Evolutionary conservation across 2,888 invertebrate species (phyloP), one percentile per base, ranked within the genome.

Genomic region (Drepana falcataria): DNA sequence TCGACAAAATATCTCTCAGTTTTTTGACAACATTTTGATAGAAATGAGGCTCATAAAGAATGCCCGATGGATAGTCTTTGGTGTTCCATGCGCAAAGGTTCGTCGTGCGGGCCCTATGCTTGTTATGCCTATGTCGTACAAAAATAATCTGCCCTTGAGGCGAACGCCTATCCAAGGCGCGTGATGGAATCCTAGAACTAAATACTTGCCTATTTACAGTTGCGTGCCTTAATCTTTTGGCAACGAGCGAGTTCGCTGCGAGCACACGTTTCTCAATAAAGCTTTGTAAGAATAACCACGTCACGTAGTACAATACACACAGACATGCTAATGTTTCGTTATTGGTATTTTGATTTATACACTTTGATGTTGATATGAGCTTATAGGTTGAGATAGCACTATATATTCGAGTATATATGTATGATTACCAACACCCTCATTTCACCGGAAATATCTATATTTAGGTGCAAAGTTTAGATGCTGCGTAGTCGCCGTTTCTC

Each of bases 301-400:
- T 83, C 85, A 85, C 86, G 84, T 86, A 73, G 71, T 75, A 77
- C 81, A 84, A 84, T 83, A 85, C 75, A 74, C 65, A 67, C 68
- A 69, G 68, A 71, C 64, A 65, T 63, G 63, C 64, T 71, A 59
- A 61, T 59, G 58, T 62, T 61, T 55, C 64, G 66, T 69, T 77
- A 82, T 78, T 71, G 73, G 68, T 63, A 66, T 56, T 72, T 69
- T 85, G 85, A 85, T 86, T 83, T 85, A 85, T 85, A 69, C 69
- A 64, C 65, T 61, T 59, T 60, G 64, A 68, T 21, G 21, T 21
- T 21, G 21, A 1, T 21, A 21, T 21, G 59, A 54, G 52, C 58
- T 54, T 54, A 65, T 64, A 67, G 59, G 59, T 71, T 71, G 67
- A 68, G 63, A 62, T 58, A 59, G 60, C 58, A 59, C 55, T 58